Evolutionary conservation across 2,888 invertebrate genomes (phyloP).

Genomic region (Diaphora mendica): DNA sequence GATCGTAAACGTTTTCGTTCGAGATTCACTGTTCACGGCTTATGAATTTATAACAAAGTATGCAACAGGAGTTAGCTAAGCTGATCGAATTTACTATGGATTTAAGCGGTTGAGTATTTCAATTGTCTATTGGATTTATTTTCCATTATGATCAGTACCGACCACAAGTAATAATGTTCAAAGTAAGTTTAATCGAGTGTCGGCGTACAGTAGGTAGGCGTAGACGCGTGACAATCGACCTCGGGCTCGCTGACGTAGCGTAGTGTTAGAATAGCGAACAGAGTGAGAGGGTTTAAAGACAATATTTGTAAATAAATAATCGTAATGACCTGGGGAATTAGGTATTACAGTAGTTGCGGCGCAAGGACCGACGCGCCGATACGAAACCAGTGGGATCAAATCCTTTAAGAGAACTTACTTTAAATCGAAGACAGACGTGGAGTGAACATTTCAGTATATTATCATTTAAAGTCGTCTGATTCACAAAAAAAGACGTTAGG

Average conservation of each 20-base stretch:
- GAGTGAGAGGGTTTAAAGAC: conserved; percentile 87
- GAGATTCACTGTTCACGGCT: conserved; percentile 68
- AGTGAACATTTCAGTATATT: conserved; percentile 75
- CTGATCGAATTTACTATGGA: conserved; percentile 86
- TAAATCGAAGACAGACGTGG: conserved; percentile 75
- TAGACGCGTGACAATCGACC: conserved; percentile 81
- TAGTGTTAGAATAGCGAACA: conserved; percentile 84
- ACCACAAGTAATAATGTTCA: conserved; percentile 76
- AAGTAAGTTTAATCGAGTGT: conserved; percentile 73
- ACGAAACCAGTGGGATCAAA: conserved; percentile 87
- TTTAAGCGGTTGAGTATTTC: conserved; percentile 81
- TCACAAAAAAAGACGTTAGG: conserved; percentile 83
- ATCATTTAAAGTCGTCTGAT: conserved; percentile 78
- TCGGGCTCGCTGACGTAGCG: conserved; percentile 82
- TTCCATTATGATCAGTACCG: conserved; percentile 75
- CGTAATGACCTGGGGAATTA: conserved; percentile 82
- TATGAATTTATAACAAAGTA: conserved; percentile 62
- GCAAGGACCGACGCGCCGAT: conserved; percentile 69
- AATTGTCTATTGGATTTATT: conserved; percentile 77
- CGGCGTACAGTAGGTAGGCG: conserved; percentile 73
- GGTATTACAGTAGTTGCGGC: conserved; percentile 76
- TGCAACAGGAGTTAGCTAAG: conserved; percentile 76
- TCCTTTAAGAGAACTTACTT: conserved; percentile 86
- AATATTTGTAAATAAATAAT: conserved; percentile 87
- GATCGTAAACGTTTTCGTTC: conserved; percentile 46